phyloP scores from a whole-genome alignment of 2,113 vertebrate species.

The Nyctibius bracteatus region DNA sequence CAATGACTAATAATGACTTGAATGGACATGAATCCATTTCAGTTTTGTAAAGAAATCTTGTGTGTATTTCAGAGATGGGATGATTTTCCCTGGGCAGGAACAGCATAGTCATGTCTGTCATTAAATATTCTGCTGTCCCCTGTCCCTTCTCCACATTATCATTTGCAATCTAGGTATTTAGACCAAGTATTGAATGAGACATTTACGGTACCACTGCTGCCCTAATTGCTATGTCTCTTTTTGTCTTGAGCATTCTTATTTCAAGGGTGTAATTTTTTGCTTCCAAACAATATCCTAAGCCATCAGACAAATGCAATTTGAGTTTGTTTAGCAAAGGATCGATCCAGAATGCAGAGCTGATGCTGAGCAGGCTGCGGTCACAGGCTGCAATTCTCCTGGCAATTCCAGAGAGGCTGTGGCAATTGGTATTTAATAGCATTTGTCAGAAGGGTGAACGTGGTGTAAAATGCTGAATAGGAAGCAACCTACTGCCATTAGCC shows the following conservation, averaged over 20 bases:
- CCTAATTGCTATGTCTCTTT: background rate
- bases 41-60: background rate
- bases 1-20: background rate
- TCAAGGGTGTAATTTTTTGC: background rate
- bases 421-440: background rate
- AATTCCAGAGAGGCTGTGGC: background rate
- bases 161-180: background rate
- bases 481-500: background rate
- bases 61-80: background rate
- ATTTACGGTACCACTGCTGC: background rate
- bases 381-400: background rate
- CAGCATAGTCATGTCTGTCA: background rate
- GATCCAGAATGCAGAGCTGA: background rate
- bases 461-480: background rate
- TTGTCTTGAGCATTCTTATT: background rate
- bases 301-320: background rate
- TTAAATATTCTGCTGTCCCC: background rate
- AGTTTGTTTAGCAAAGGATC: background rate
- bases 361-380: background rate
- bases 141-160: background rate
- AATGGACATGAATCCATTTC: background rate
- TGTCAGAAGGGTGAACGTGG: background rate
- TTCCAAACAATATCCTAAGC: background rate
- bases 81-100: background rate
- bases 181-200: background rate